Percentiles rank a stretch among this genome's conserved stretches.
Evolutionary conservation across 2,888 invertebrate genomes (phyloP).

Genomic region (Ethmia dodecea): DNA sequence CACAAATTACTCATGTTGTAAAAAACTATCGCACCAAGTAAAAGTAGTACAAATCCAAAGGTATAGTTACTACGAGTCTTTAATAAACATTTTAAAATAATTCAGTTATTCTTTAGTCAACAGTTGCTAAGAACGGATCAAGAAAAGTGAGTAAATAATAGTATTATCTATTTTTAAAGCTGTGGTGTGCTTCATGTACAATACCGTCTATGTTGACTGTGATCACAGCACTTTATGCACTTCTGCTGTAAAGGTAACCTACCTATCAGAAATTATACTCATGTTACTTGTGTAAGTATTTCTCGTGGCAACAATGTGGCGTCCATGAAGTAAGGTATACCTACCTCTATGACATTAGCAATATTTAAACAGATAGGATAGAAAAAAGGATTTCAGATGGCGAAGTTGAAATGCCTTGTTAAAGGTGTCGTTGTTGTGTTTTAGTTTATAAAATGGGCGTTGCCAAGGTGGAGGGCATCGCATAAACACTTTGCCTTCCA

Average conservation of each 20-base stretch:
- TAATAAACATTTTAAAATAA: conserved; percentile 35
- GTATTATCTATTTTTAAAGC: conserved; percentile 22
- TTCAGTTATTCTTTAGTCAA: conserved; percentile 64
- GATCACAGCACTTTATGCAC: conserved; percentile 18
- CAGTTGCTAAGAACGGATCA: conserved; percentile 60
- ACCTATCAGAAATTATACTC: no score
- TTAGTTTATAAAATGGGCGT: conserved; percentile 74
- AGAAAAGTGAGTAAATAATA: conserved; percentile 64
- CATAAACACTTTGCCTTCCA: conserved; percentile 67
- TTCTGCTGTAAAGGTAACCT: no score
- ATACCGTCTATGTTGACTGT: conserved; percentile 14
- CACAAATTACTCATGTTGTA: not conserved
- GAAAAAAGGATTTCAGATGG: not conserved
- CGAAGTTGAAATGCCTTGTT: not conserved
- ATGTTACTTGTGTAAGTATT: no score
- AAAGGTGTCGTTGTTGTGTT: conserved; percentile 42
- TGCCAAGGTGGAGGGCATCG: conserved; percentile 72
- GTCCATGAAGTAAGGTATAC: no score
- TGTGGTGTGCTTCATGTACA: conserved; percentile 24
- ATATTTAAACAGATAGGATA: not conserved
- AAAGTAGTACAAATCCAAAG: conserved; percentile 15
- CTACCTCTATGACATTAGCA: no score
- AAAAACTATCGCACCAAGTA: not conserved
- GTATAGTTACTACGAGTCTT: no score
- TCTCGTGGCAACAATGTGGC: no score